phyloP scores from a whole-genome alignment of 2,888 invertebrate genomes.

The Drosophila rubida region DNA sequence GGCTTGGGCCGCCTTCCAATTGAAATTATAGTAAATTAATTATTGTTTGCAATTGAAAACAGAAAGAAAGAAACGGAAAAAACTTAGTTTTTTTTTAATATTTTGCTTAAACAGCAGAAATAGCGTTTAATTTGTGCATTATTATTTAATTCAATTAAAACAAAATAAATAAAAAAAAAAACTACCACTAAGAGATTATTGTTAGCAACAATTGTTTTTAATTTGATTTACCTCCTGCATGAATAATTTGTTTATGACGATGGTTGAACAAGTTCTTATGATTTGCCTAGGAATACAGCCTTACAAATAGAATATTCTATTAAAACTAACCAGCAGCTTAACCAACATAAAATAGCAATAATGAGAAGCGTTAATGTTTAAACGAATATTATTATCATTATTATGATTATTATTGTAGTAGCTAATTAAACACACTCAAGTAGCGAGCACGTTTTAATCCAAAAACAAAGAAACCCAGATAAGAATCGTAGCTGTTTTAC shows the following conservation, averaged over 20 bases:
- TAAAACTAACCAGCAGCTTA: slow-evolving; percentile 72
- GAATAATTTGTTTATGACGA: slow-evolving; percentile 5
- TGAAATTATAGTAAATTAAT: slow-evolving; percentile 66
- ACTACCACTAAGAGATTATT: slow-evolving; percentile 26
- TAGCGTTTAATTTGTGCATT: slow-evolving; percentile 72
- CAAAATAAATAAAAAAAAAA: slow-evolving; percentile 53
- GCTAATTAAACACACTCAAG: slow-evolving; percentile 61
- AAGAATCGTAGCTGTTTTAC: slow-evolving; percentile 31
- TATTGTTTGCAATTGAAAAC: slow-evolving; percentile 56
- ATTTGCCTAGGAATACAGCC: slow-evolving; percentile 51
- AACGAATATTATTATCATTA: slow-evolving; percentile 58
- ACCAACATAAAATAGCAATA: slow-evolving; percentile 65
- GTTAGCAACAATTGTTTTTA: slow-evolving; percentile 37
- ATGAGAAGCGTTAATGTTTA: slow-evolving; percentile 69
- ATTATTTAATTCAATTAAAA: slow-evolving; percentile 71
- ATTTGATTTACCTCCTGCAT: slow-evolving; percentile 21
- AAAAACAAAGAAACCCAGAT: not conserved
- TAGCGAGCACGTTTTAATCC: slow-evolving; percentile 61
- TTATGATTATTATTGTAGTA: slow-evolving; percentile 64
- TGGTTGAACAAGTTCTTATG: slow-evolving; percentile 7
- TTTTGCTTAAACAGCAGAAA: slow-evolving; percentile 50
- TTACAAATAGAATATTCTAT: slow-evolving; percentile 60
- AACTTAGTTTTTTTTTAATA: slow-evolving; percentile 64
- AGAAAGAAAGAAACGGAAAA: slow-evolving; percentile 42
- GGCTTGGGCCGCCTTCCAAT: slow-evolving; percentile 39